A percentile compares a stretch with the other conserved stretches of the same genome.
Evolutionary conservation across 2,888 invertebrate genomes (phyloP).

Genomic region (Fragum sueziense): DNA sequence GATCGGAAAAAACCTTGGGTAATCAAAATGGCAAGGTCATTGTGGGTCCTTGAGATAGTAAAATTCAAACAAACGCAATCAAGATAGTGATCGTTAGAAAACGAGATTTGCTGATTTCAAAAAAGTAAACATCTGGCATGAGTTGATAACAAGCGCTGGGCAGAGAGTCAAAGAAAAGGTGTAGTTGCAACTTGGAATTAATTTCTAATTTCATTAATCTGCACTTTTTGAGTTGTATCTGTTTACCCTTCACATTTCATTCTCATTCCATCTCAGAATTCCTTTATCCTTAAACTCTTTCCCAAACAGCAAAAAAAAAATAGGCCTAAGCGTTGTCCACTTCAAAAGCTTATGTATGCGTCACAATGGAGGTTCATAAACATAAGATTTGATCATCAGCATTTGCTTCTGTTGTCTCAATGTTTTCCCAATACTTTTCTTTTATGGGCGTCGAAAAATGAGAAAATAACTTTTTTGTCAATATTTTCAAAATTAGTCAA

Average conservation of each 20-base stretch:
- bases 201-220: neutral
- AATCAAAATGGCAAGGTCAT: constrained; percentile 15
- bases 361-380: too few species aligned
- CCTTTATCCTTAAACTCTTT: too few species aligned
- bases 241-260: neutral
- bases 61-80: constrained; percentile 21
- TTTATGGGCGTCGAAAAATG: too few species aligned
- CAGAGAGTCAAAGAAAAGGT: neutral
- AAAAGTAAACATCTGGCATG: constrained; percentile 13
- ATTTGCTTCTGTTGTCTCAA: too few species aligned
- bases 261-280: neutral
- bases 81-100: constrained; percentile 14
- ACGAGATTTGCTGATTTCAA: constrained; percentile 12
- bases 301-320: too few species aligned
- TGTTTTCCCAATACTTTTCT: too few species aligned
- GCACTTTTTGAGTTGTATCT: neutral
- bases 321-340: too few species aligned
- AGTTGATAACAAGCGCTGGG: constrained; percentile 7
- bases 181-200: neutral
- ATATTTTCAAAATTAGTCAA: too few species aligned
- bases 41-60: constrained; percentile 1
- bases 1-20: neutral
- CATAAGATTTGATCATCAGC: too few species aligned
- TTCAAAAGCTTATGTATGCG: too few species aligned
- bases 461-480: too few species aligned